Base-by-base conservation (phyloP, 1,140 invertebrate species). In the Drosophila albomicans region DNA sequence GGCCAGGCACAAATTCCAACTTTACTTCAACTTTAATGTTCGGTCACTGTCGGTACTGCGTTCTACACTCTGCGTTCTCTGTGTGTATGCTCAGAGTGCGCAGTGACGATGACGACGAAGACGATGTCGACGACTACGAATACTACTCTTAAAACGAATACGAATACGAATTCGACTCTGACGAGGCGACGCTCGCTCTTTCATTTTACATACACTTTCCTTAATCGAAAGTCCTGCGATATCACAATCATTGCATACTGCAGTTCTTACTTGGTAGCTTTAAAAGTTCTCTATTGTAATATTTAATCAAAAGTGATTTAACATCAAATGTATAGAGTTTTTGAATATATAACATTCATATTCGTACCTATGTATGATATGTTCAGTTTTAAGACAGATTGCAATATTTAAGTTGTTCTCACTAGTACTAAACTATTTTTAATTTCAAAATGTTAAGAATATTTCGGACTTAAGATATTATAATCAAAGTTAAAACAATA, bases 11-110 rank as follows among this genome's bases (percentile, higher is more conserved):
- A 88, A 88, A 88, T 88, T 88, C 84, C 85, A 84, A 81, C 80
- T 84, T 88, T 73, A 84, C 80, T 89, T 88, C 67, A 89, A 88
- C 85, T 89, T 88, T 88, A 88, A 88, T 88, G 85, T 73, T 84
- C 81, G 80, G 77, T 75, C 85, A 78, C 68, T 54, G 69, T 71
- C 61, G 73, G 46, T 65, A 38, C 56, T 67, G 41, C 49, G 74
- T 68, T 78, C 65, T 79, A 35, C 25, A 49, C 43, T 56, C 11
- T 75, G 48, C 49, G n/a, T 45, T 49, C 38, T 51, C 13, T 45
- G 51, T 49, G 56, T 79, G 58, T 54, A 32, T 59, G 32, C 79
- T 75, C 61, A 41, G 73, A 61, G 65, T 65, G 75, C 64, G 32
- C 65, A 25, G 52, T 73, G 52, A 62, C 76, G 43, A 57, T 16